Base-by-base conservation (phyloP, 1,140 invertebrate species). In the Lamellibrachia luymesi region DNA sequence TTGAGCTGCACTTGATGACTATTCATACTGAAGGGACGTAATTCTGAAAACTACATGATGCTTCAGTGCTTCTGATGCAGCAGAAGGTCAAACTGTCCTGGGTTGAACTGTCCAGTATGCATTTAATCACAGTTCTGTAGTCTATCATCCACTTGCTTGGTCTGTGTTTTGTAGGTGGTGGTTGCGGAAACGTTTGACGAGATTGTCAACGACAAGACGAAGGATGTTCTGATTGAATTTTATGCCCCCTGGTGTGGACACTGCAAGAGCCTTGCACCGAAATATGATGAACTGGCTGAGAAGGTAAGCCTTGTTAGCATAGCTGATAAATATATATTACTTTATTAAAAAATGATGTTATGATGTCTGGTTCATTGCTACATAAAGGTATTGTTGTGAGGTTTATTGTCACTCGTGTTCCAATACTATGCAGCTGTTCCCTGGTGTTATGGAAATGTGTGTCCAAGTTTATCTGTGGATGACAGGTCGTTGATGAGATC, bases 191-290 rank as follows among this genome's bases (percentile, higher is more conserved):
- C 99, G 97, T 99, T 99, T 97, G 98, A 99, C 95, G 98, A 99
- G 93, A 97, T 99, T 91, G 98, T 99, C 0, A 98, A 97, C 8
- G 98, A 99, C 95, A 98, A 98, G 94, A 98, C 97, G 51, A 98
- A 99, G 95, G 99, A 99, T 96, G 98, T 98, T 5, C 97, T 99
- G 6, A 97, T 99, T 94, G 99, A 99, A 96, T 99, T 99, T 96
- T 99, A 99, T 96, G 99, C 99, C 56, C 99, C 99, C 0, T 99
- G 99, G 99, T 99, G 99, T 96, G 99, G 99, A 94, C 99, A 99
- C 95, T 99, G 99, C 97, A 99, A 96, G 97, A 98, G 98, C 96
- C 97, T 99, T 27, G 97, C 98, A 90, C 99, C 99, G 50, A 97
- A 98, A 91, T 99, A 97, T 96, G 98, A 99, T 93, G 99, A 99